phyloP scores from a whole-genome alignment of 2,797 vertebrate genomes.

The Apodemus agrarius region DNA sequence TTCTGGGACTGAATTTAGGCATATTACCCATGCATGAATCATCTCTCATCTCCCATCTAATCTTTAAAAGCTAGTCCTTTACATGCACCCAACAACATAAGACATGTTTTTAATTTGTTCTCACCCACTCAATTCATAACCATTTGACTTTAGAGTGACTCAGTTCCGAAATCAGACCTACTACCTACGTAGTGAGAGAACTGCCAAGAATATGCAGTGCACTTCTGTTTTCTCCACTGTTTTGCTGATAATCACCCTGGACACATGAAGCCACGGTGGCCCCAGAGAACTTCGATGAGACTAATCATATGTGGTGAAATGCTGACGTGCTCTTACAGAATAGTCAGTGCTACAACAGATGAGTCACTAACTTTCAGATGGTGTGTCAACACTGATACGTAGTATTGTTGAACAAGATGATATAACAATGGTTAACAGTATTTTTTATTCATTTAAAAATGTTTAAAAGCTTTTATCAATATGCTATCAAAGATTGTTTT shows the following conservation, averaged over 20 bases:
- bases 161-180: slow-evolving; percentile 17
- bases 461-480: not conserved
- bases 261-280: not conserved
- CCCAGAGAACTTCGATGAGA: slow-evolving; percentile 1
- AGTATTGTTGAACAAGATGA: not conserved
- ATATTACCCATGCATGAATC: not conserved
- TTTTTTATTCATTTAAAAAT: not conserved
- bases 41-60: not conserved
- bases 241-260: slow-evolving; percentile 9
- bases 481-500: not conserved
- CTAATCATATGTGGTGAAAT: not conserved
- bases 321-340: not conserved
- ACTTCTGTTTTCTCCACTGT: not conserved
- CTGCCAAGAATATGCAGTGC: not conserved
- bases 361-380: not conserved
- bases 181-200: not conserved
- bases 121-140: not conserved
- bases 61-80: not conserved
- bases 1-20: slow-evolving; percentile 18
- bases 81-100: not conserved
- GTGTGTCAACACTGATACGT: not conserved
- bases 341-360: not conserved
- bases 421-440: not conserved
- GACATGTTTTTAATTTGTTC: not conserved
- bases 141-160: not conserved